phyloP scores from a whole-genome alignment of 2,888 invertebrate genomes.

The Agelastica alni region DNA sequence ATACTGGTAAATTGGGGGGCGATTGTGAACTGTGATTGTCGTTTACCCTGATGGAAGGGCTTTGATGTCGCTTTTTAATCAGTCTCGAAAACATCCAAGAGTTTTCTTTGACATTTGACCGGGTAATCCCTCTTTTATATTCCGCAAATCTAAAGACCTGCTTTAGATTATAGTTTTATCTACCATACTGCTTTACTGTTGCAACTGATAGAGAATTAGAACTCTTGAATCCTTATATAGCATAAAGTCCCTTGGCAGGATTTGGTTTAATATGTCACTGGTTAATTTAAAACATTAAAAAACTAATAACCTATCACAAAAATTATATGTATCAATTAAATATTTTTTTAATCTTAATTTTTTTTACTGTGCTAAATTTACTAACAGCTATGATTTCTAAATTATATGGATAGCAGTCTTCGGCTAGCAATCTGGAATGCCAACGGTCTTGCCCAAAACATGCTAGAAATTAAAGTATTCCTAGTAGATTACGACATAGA shows the following conservation, averaged over 20 bases:
- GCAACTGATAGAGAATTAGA: conserved; percentile 8
- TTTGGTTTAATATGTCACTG: background rate
- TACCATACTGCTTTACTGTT: conserved; percentile 22
- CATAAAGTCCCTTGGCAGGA: background rate
- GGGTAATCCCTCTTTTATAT: conserved; percentile 56
- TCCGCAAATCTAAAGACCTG: conserved; percentile 34
- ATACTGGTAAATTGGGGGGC: conserved; percentile 56
- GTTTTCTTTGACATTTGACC: conserved; percentile 58
- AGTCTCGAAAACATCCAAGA: conserved; percentile 53
- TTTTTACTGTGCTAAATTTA: no score
- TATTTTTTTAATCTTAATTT: background rate
- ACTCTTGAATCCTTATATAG: conserved; percentile 7
- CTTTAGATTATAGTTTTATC: conserved; percentile 43
- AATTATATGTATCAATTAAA: background rate
- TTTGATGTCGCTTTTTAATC: conserved; percentile 59
- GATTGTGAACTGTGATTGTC: conserved; percentile 58
- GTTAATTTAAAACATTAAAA: no score
- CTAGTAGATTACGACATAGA: no score
- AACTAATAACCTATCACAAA: no score
- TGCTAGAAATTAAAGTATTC: no score
- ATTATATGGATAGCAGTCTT: no score
- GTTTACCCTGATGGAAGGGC: conserved; percentile 52
- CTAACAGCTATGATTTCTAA: no score
- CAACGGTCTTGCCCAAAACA: no score
- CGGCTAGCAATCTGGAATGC: no score